phyloP scores from a whole-genome alignment of 2,888 invertebrate species.

The Nysson spinosus region DNA sequence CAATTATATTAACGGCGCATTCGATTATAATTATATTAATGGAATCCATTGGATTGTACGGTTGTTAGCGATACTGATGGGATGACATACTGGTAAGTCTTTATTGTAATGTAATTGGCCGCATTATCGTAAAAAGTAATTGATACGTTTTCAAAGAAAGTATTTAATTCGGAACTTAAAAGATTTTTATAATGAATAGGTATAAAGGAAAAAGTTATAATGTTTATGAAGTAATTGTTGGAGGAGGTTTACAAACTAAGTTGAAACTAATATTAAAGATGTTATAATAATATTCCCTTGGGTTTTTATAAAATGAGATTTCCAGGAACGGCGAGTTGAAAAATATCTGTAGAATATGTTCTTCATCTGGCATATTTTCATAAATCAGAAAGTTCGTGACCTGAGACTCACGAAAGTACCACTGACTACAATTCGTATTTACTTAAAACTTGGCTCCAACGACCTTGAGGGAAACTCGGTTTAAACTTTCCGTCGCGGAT shows the following conservation, averaged over 20 bases:
- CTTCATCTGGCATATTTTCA: neutral
- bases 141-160: neutral
- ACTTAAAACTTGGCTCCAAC: constrained; percentile 3
- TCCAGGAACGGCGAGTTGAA: neutral
- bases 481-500: neutral
- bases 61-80: neutral
- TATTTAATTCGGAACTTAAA: neutral
- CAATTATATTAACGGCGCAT: neutral
- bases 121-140: neutral
- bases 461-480: neutral
- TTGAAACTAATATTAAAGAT: neutral
- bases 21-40: neutral
- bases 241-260: neutral
- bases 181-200: neutral
- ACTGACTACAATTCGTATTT: constrained; percentile 6
- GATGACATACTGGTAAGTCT: neutral
- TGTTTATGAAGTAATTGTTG: neutral
- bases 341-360: constrained; percentile 12
- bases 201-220: neutral
- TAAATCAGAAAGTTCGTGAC: constrained; percentile 6
- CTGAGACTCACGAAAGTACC: neutral
- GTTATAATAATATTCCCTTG: neutral
- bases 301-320: neutral
- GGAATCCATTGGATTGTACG: neutral
- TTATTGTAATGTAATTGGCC: neutral